A percentile compares a stretch with the other conserved stretches of the same genome.
Evolutionary conservation across 2,888 invertebrate species (phyloP).

Genomic region (Piscicola geometra): DNA sequence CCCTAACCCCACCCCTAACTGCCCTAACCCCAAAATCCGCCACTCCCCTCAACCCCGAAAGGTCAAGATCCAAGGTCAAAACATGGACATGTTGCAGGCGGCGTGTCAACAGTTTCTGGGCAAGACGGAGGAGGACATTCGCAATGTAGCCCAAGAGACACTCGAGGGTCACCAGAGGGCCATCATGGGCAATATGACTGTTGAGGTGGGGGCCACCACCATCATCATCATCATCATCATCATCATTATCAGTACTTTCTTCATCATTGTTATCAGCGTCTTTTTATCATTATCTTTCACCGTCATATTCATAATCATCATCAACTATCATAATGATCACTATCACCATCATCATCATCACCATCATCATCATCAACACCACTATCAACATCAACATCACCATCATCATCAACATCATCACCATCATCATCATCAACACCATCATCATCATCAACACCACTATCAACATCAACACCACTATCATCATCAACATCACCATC

Average conservation of each 20-base stretch:
- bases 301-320: too few relatives aligned
- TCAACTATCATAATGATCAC: not conserved
- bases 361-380: too few relatives aligned
- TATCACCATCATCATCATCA: not conserved
- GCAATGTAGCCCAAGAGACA: conserved; percentile 55
- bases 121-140: conserved; percentile 53
- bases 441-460: not conserved
- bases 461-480: not conserved
- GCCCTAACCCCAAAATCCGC: too few relatives aligned
- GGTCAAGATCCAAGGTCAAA: conserved; percentile 58
- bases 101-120: conserved; percentile 58
- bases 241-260: too few relatives aligned
- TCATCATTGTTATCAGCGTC: too few relatives aligned
- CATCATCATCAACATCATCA: not conserved
- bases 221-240: too few relatives aligned
- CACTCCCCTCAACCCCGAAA: too few relatives aligned
- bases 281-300: not conserved
- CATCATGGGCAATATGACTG: conserved; percentile 59
- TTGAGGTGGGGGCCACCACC: conserved; percentile 47
- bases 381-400: too few relatives aligned
- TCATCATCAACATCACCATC: not conserved
- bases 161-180: conserved; percentile 58
- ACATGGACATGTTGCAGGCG: conserved; percentile 55
- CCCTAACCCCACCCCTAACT: too few relatives aligned
- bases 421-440: too few relatives aligned